Evolutionary conservation across 2,797 vertebrate genomes (phyloP).

Genomic region (Syngnathus acus): DNA sequence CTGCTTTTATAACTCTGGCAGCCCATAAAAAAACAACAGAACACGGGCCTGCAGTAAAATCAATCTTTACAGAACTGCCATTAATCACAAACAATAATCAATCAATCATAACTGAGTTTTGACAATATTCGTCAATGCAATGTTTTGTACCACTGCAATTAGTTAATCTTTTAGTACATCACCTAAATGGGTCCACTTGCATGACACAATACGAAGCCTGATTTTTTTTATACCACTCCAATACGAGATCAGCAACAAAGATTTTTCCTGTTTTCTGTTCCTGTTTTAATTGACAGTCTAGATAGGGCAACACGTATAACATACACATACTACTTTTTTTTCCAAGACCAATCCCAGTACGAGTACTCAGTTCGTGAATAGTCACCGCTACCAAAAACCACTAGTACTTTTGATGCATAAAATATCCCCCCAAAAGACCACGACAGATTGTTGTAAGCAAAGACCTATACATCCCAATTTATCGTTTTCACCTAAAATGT

Average conservation of each 20-base stretch:
- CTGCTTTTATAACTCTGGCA: conserved; percentile 2
- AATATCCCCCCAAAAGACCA: no score
- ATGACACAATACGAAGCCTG: neutral
- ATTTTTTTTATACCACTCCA: neutral
- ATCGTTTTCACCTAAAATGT: no score
- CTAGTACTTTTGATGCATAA: no score
- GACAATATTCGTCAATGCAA: neutral
- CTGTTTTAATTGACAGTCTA: neutral
- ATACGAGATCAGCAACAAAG: neutral
- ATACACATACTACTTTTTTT: neutral
- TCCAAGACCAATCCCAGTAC: no score
- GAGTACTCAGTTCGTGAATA: no score
- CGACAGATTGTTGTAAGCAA: no score
- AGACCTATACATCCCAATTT: no score
- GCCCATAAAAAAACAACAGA: conserved; percentile 3
- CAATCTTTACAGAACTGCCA: neutral
- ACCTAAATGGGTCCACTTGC: neutral
- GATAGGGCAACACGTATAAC: no score
- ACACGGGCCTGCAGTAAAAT: neutral
- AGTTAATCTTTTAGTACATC: neutral
- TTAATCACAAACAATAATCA: neutral
- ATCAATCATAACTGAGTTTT: neutral
- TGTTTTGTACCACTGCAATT: neutral
- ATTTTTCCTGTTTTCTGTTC: neutral
- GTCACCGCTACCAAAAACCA: no score